phyloP scores from a whole-genome alignment of 2,113 vertebrate species.

The Corythaixoides concolor region DNA sequence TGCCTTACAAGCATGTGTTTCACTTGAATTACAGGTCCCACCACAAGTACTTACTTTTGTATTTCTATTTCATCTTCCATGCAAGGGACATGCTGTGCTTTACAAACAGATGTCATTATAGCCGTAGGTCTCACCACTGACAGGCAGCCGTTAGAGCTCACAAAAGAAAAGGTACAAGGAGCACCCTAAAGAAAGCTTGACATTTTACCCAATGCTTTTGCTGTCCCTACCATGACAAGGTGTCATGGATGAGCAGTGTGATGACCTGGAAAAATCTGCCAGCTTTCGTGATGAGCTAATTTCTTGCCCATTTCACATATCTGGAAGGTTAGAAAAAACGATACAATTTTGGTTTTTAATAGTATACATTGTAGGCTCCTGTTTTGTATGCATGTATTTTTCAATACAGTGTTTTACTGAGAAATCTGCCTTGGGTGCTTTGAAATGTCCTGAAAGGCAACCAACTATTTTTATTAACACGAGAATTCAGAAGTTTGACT shows the following conservation, averaged over 20 bases:
- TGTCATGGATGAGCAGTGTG: not conserved
- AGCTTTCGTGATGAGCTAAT: not conserved
- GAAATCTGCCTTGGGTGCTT: not conserved
- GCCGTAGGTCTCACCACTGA: not conserved
- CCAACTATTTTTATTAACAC: not conserved
- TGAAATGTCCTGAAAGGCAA: not conserved
- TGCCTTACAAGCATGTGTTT: not conserved
- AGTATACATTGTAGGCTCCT: not conserved
- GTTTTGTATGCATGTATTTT: not conserved
- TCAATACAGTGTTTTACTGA: not conserved
- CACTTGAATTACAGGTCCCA: not conserved
- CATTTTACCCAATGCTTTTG: not conserved
- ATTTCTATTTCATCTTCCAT: not conserved
- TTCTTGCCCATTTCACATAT: not conserved
- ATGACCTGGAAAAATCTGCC: not conserved
- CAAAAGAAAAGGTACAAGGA: not conserved
- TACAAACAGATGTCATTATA: not conserved
- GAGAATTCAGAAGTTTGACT: not conserved
- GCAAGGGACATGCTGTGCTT: fast-evolving
- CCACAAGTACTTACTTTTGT: not conserved
- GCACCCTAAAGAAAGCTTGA: not conserved
- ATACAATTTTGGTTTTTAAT: not conserved
- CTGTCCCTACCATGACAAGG: not conserved
- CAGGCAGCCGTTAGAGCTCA: not conserved
- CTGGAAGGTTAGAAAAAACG: not conserved